Conservation (phyloP, 2,888 invertebrate genomes). For the Ashinkailepas kermadecensis region DNA sequence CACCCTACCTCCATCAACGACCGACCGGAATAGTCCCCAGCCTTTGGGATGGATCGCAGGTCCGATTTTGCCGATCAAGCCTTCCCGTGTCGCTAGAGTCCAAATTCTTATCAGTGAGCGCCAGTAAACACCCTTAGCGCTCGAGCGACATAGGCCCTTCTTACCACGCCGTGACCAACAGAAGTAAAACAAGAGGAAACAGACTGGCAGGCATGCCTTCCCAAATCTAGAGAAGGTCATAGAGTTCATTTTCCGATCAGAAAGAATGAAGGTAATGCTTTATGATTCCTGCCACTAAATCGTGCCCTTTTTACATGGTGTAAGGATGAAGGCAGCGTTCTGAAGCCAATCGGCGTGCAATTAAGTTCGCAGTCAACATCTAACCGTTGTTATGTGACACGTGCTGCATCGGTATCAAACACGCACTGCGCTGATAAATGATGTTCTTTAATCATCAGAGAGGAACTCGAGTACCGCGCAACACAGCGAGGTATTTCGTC, state of each 20-base stretch:
- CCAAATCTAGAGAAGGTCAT: constrained; percentile 9
- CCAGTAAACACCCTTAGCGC: neutral
- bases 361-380: too few species aligned
- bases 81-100: constrained; percentile 18
- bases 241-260: constrained; percentile 1
- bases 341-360: too few species aligned
- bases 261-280: neutral
- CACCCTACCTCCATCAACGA: neutral
- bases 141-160: constrained; percentile 11
- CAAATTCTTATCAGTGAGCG: neutral
- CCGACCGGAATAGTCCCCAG: constrained; percentile 13
- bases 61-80: constrained; percentile 22
- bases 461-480: too few species aligned
- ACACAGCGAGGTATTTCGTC: too few species aligned
- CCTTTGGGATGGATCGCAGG: constrained; percentile 18
- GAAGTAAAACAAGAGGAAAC: constrained; percentile 21
- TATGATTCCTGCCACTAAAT: neutral
- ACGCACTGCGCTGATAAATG: too few species aligned
- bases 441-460: too few species aligned
- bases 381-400: too few species aligned
- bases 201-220: constrained; percentile 16
- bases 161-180: constrained; percentile 13
- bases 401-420: too few species aligned
- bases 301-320: neutral
- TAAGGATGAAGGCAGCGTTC: too few species aligned